These are phyloP conservation scores for Drosophila ohnishii DNA, from an alignment of 1,140 invertebrate species.

Conservation along the genomic window DNA sequence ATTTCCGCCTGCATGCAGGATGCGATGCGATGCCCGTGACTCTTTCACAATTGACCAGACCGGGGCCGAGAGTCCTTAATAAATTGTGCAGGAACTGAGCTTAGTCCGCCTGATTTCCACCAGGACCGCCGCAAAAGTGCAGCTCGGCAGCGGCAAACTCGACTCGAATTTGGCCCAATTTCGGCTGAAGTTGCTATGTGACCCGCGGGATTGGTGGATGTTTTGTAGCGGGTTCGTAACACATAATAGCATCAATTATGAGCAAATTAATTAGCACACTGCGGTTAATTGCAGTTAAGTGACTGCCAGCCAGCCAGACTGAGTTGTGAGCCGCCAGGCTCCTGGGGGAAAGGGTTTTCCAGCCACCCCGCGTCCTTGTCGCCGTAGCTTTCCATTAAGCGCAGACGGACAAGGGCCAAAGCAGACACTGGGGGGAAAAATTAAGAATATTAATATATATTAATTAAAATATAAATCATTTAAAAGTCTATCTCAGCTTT, in stretches of 20 bases:
- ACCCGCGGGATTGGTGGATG: constrained; percentile 54
- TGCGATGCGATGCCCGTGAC: constrained; percentile 43
- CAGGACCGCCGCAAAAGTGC: constrained; percentile 47
- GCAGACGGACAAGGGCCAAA: constrained; percentile 14
- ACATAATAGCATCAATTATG: constrained; percentile 81
- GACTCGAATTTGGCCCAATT: constrained; percentile 32
- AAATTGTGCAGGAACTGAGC: constrained; percentile 54
- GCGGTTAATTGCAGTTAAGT: constrained; percentile 78
- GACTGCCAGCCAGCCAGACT: constrained; percentile 49
- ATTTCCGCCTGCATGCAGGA: constrained; percentile 61
- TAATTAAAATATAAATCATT: background rate
- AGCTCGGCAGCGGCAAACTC: constrained; percentile 9
- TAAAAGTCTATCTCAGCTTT: background rate
- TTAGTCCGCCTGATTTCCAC: constrained; percentile 72
- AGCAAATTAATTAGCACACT: constrained; percentile 81
- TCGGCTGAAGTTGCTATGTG: constrained; percentile 47
- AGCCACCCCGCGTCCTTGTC: background rate
- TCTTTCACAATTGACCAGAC: constrained; percentile 49
- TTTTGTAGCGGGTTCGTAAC: constrained; percentile 49
- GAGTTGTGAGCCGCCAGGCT: constrained; percentile 12
- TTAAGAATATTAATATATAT: background rate
- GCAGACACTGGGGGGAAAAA: constrained; percentile 3
- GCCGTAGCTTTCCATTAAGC: background rate
- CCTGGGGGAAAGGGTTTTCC: constrained; percentile 7
- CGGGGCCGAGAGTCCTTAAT: constrained; percentile 48